Percentiles rank a stretch among this genome's conserved stretches.
Conservation (phyloP, 2,888 invertebrate genomes). For the Diarsia dahlii region DNA sequence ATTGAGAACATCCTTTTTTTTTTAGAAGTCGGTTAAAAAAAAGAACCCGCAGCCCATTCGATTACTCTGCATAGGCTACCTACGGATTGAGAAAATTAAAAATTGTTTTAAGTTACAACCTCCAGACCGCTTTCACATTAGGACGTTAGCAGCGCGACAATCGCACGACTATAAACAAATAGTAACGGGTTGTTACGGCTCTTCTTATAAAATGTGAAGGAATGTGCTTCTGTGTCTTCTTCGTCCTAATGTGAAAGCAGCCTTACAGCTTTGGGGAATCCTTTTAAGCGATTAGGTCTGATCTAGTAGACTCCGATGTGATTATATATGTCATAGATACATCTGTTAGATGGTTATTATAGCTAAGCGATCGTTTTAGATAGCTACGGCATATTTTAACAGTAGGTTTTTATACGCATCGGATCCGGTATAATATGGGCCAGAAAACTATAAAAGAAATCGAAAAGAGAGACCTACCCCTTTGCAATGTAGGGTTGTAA, state of each 20-base stretch:
- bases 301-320: neutral
- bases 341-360: neutral
- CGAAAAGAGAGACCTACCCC: neutral
- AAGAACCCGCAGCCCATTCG: neutral
- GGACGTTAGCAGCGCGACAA: too few relatives aligned
- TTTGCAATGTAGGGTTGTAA: neutral
- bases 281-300: neutral
- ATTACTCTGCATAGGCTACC: neutral
- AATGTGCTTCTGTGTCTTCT: too few relatives aligned
- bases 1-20: too few relatives aligned
- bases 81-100: neutral
- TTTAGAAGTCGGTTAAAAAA: too few relatives aligned
- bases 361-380: neutral
- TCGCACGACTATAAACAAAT: too few relatives aligned
- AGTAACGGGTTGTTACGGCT: too few relatives aligned
- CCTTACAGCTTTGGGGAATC: neutral
- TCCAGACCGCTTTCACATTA: too few relatives aligned
- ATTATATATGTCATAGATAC: neutral
- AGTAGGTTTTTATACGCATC: neutral
- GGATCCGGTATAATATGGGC: neutral
- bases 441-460: slow-evolving; percentile 2
- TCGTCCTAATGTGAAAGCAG: too few relatives aligned
- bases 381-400: neutral
- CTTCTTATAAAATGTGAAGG: too few relatives aligned
- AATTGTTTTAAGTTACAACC: neutral